Evolutionary conservation across 2,888 invertebrate genomes (phyloP).

Genomic region (Gastracanthus pulcherrimus): DNA sequence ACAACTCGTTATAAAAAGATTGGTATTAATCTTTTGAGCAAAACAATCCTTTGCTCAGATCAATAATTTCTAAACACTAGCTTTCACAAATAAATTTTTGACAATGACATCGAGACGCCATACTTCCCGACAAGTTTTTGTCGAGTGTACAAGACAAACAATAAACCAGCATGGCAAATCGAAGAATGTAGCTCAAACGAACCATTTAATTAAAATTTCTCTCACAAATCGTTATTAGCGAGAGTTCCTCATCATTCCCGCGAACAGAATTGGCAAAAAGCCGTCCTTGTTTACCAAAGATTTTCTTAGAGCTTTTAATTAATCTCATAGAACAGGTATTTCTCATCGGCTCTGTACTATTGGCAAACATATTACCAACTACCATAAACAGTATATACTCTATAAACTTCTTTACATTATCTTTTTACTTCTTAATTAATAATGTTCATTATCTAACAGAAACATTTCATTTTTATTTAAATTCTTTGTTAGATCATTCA

Average conservation of each 20-base stretch:
- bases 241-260: slow-evolving; percentile 22
- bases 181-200: slow-evolving; percentile 35
- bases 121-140: slow-evolving; percentile 5
- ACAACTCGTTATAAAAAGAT: not conserved
- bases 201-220: slow-evolving; percentile 50
- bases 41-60: not conserved
- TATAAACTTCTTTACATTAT: not conserved
- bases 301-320: slow-evolving; percentile 38
- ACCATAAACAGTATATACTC: not conserved
- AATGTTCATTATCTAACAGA: not conserved
- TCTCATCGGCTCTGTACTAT: slow-evolving; percentile 8
- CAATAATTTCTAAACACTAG: not conserved
- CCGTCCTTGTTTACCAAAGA: slow-evolving; percentile 36
- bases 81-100: slow-evolving; percentile 36
- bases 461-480: too few species aligned
- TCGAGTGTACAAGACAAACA: not conserved
- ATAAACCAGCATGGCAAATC: not conserved
- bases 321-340: slow-evolving; percentile 45
- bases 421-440: not conserved
- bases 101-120: not conserved
- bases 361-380: not conserved
- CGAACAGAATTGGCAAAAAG: slow-evolving; percentile 42
- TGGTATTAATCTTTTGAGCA: not conserved
- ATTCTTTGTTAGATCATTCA: too few species aligned
- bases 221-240: slow-evolving; percentile 46